Percentiles rank a stretch among this genome's conserved stretches.
Conservation (phyloP, 2,888 invertebrate genomes). For the Dorcus parallelipipedus region DNA sequence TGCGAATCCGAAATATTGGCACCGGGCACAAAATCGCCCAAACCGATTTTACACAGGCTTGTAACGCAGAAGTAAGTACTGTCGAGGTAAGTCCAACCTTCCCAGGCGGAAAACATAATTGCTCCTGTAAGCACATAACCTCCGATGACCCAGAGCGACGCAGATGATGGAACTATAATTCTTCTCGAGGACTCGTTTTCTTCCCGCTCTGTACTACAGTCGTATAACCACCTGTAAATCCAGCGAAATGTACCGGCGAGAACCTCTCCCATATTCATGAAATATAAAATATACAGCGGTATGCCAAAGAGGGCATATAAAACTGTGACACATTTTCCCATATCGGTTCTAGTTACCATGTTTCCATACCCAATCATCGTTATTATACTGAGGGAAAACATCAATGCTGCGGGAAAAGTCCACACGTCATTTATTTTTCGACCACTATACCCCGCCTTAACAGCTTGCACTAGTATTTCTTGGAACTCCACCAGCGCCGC, state of each 20-base stretch:
- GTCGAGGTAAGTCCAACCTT: slow-evolving; percentile 82
- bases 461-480: slow-evolving; percentile 60
- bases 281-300: slow-evolving; percentile 81
- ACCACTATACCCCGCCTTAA: slow-evolving; percentile 72
- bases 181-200: slow-evolving; percentile 59
- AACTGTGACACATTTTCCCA: slow-evolving; percentile 77
- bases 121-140: slow-evolving; percentile 81
- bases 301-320: slow-evolving; percentile 86
- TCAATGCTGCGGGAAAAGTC: slow-evolving; percentile 84
- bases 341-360: slow-evolving; percentile 72
- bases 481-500: slow-evolving; percentile 65
- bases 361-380: slow-evolving; percentile 93
- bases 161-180: slow-evolving; percentile 83
- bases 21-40: slow-evolving; percentile 87
- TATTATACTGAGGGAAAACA: slow-evolving; percentile 85
- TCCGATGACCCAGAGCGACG: slow-evolving; percentile 84
- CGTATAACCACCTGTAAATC: slow-evolving; percentile 72
- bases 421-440: slow-evolving; percentile 68
- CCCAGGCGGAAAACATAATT: slow-evolving; percentile 87
- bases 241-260: slow-evolving; percentile 79
- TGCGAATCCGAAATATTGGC: slow-evolving; percentile 66
- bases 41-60: slow-evolving; percentile 84
- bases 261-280: slow-evolving; percentile 86
- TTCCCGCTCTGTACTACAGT: slow-evolving; percentile 60
- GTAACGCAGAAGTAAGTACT: slow-evolving; percentile 89